Evolutionary conservation across 1,140 invertebrate species (phyloP).

Genomic region (Trichomalopsis sarcophagae): DNA sequence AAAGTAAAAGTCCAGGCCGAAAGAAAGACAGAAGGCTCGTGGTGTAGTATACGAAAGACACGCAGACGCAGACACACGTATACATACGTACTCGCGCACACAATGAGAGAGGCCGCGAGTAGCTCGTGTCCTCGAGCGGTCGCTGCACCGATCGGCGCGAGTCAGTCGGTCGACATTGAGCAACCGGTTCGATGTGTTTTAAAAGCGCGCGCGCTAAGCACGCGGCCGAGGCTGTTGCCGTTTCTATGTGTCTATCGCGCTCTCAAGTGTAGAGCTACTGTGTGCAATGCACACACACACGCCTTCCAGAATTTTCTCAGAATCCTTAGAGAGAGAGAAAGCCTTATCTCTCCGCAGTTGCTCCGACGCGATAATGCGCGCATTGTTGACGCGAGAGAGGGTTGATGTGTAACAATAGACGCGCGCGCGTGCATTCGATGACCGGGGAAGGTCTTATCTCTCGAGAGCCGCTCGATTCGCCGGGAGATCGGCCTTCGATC

Average conservation of each 20-base stretch:
- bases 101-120: constrained; percentile 26
- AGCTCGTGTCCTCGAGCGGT: constrained; percentile 72
- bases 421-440: neutral
- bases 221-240: constrained; percentile 37
- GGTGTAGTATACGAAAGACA: constrained; percentile 48
- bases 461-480: too few species aligned
- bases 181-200: constrained; percentile 62
- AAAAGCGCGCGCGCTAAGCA: constrained; percentile 7
- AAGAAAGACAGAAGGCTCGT: constrained; percentile 24
- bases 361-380: neutral
- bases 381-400: neutral
- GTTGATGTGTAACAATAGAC: neutral
- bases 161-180: constrained; percentile 67
- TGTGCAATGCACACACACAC: neutral
- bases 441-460: constrained; percentile 8
- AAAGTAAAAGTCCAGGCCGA: constrained; percentile 59
- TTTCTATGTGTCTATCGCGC: neutral
- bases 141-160: constrained; percentile 68
- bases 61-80: constrained; percentile 15
- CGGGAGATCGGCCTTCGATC: neutral
- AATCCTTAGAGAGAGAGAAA: neutral
- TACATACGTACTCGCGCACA: neutral
- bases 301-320: constrained; percentile 65
- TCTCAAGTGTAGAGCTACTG: neutral
- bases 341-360: neutral